Conservation (phyloP, 2,797 vertebrate species). For the Sarcoramphus papa region DNA sequence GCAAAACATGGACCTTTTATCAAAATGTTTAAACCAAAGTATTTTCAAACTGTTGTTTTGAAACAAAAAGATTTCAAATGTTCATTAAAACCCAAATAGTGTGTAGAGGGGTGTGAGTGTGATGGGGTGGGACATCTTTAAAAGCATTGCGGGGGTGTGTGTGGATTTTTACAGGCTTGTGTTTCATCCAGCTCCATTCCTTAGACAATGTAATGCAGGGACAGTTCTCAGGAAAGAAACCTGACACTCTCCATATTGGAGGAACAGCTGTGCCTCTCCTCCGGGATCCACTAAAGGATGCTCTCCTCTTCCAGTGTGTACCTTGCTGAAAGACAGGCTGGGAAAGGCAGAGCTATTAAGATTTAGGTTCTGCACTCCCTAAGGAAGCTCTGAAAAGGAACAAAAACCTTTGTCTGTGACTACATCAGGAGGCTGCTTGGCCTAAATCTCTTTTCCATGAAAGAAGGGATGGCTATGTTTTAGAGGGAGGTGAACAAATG, state of each 20-base stretch:
- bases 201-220: background rate
- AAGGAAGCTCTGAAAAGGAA: background rate
- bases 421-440: background rate
- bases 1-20: background rate
- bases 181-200: background rate
- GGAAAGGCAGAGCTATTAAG: background rate
- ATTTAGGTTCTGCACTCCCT: background rate
- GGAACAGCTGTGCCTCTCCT: background rate
- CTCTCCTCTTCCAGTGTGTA: background rate
- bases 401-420: background rate
- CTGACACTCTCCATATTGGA: background rate
- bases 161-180: background rate
- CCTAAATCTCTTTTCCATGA: background rate
- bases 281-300: background rate
- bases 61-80: background rate
- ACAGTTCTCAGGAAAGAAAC: background rate
- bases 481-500: background rate
- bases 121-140: background rate
- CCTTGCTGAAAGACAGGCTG: background rate
- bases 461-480: background rate
- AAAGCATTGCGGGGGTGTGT: background rate
- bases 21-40: background rate
- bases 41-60: background rate
- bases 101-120: fast-evolving
- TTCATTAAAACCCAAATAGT: background rate